Evolutionary conservation across 2,888 invertebrate genomes (phyloP).

Genomic region (Machimus rusticus): DNA sequence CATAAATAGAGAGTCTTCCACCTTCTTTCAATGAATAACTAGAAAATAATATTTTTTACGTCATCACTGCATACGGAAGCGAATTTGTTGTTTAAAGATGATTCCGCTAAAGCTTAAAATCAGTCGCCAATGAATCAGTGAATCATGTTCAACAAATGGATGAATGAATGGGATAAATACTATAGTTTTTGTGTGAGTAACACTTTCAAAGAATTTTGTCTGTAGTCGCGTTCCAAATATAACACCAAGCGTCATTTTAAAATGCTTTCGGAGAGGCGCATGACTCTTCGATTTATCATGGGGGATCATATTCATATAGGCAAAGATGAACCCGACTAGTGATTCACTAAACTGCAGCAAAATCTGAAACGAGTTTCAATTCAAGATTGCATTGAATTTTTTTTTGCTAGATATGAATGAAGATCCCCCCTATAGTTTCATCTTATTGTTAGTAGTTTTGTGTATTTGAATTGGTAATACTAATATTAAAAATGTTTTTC

Average conservation of each 20-base stretch:
- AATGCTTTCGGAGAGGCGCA: background rate
- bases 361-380: too few relatives aligned
- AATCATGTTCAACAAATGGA: background rate
- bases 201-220: background rate
- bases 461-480: too few relatives aligned
- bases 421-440: background rate
- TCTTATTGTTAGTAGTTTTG: background rate
- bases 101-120: background rate
- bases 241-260: background rate
- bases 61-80: background rate
- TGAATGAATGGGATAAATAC: background rate
- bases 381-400: background rate
- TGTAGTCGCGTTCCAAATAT: background rate
- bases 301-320: background rate
- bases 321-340: background rate
- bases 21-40: background rate
- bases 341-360: background rate
- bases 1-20: too few relatives aligned
- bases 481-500: too few relatives aligned
- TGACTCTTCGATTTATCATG: background rate
- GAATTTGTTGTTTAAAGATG: background rate
- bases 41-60: background rate
- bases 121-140: background rate
- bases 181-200: background rate
- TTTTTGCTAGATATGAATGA: background rate